Conservation (phyloP, 2,888 invertebrate genomes). For the Clistopyga incitator region DNA sequence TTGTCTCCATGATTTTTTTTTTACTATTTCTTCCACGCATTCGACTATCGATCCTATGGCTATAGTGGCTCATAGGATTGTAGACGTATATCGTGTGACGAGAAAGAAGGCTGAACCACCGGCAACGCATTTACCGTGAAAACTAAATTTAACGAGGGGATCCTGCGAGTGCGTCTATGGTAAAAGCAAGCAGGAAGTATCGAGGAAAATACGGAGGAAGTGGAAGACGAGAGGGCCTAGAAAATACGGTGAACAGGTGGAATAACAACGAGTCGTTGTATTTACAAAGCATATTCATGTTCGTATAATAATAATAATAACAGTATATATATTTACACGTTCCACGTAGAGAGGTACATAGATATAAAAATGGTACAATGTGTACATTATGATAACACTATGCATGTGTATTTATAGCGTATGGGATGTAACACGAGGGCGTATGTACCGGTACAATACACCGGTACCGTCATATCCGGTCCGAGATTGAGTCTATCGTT, state of each 20-base stretch:
- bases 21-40: slow-evolving; percentile 21
- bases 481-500: slow-evolving; percentile 43
- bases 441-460: slow-evolving; percentile 14
- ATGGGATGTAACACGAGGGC: slow-evolving; percentile 19
- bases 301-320: slow-evolving; percentile 23
- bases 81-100: slow-evolving; percentile 1
- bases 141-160: slow-evolving; percentile 35
- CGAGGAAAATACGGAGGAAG: slow-evolving; percentile 43
- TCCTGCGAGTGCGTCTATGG: background rate
- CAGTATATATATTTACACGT: slow-evolving; percentile 68
- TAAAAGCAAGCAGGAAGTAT: background rate
- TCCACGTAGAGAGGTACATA: slow-evolving; percentile 68
- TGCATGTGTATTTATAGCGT: slow-evolving; percentile 5
- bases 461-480: slow-evolving; percentile 44
- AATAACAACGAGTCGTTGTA: slow-evolving; percentile 69
- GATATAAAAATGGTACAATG: slow-evolving; percentile 62
- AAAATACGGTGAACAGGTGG: slow-evolving; percentile 23
- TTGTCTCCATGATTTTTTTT: background rate
- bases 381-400: slow-evolving; percentile 6
- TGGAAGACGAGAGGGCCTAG: slow-evolving; percentile 4
- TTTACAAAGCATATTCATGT: slow-evolving; percentile 76
- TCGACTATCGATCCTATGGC: slow-evolving; percentile 23
- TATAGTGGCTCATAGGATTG: background rate
- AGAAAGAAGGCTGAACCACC: slow-evolving; percentile 7
- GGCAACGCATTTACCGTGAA: slow-evolving; percentile 37